Evolutionary conservation across 2,888 invertebrate species (phyloP).

Genomic region (Ormyrus labotus): DNA sequence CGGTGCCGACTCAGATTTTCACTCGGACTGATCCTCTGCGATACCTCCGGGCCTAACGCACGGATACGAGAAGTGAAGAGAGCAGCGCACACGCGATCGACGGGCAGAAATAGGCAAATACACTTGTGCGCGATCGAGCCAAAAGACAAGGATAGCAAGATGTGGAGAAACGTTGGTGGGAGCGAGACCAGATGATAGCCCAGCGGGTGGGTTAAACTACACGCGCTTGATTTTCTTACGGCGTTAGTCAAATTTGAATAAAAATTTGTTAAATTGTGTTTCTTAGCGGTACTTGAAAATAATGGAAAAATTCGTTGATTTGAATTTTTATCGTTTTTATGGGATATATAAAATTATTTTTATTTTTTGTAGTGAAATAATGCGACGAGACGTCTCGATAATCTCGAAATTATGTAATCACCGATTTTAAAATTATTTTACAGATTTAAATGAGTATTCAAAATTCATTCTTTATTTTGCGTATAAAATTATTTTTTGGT

Average conservation of each 20-base stretch:
- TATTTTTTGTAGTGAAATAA: neutral
- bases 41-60: neutral
- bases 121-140: neutral
- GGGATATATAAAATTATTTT: conserved; percentile 1
- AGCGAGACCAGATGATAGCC: neutral
- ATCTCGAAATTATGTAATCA: neutral
- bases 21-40: too few relatives aligned
- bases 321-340: neutral
- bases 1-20: neutral
- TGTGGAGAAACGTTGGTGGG: neutral
- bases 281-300: neutral
- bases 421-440: neutral
- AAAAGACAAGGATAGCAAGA: neutral
- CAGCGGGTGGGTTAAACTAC: too few relatives aligned
- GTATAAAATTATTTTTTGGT: neutral
- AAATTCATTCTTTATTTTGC: neutral
- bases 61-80: neutral
- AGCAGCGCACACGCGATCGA: neutral
- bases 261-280: too few relatives aligned
- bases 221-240: conserved; percentile 36
- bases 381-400: neutral
- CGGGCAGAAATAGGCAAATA: neutral
- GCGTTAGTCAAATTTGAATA: conserved; percentile 41
- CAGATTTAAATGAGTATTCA: neutral
- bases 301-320: neutral